Percentiles rank a stretch among this genome's conserved stretches.
Evolutionary conservation across 2,888 invertebrate genomes (phyloP).

Genomic region (Drosophila meridiana): DNA sequence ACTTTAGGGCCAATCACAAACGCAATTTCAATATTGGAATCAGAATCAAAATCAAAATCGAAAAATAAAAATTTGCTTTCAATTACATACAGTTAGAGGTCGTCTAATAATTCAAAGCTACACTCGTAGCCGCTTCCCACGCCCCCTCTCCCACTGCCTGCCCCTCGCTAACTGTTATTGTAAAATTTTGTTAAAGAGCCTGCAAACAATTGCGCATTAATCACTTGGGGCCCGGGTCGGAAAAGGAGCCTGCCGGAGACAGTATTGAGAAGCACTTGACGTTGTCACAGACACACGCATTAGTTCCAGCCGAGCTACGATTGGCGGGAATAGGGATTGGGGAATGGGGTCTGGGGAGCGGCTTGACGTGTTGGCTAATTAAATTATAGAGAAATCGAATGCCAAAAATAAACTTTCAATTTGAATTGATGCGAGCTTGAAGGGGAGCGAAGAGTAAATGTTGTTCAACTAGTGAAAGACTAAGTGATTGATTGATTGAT

Average conservation of each 20-base stretch:
- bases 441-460: not conserved
- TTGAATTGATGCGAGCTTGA: not conserved
- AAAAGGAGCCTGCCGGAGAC: slow-evolving; percentile 35
- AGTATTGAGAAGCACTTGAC: slow-evolving; percentile 24
- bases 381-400: slow-evolving; percentile 24
- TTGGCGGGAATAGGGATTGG: not conserved
- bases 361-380: slow-evolving; percentile 8
- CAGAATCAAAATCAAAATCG: slow-evolving; percentile 42
- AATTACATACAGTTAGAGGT: slow-evolving; percentile 41
- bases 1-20: slow-evolving; percentile 9
- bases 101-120: slow-evolving; percentile 10
- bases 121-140: not conserved
- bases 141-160: too few relatives aligned
- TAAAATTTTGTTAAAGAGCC: slow-evolving; percentile 57
- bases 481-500: not conserved
- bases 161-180: slow-evolving; percentile 54
- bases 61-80: slow-evolving; percentile 43
- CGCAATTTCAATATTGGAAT: slow-evolving; percentile 29
- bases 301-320: not conserved
- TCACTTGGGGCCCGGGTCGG: slow-evolving; percentile 41
- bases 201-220: slow-evolving; percentile 75
- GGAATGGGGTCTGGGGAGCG: not conserved
- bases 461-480: not conserved
- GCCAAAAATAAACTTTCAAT: slow-evolving; percentile 5
- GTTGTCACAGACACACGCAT: slow-evolving; percentile 21